phyloP scores from a whole-genome alignment of 2,797 vertebrate genomes.

The Propithecus perrieri region DNA sequence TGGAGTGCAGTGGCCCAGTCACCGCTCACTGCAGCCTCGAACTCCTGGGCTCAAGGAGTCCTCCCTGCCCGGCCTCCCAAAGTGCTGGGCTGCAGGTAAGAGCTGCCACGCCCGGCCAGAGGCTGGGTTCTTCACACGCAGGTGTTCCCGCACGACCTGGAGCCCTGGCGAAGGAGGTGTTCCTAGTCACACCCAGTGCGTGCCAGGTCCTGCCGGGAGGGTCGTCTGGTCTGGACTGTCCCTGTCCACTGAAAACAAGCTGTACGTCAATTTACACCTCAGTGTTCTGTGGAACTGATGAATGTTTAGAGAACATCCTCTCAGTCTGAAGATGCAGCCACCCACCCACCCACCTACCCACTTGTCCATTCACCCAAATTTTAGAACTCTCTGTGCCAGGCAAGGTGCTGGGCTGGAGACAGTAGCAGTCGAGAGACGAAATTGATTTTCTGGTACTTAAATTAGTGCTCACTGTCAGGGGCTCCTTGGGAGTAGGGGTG shows the following conservation, averaged over 20 bases:
- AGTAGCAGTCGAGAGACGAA: fast-evolving
- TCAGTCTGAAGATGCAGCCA: neutral
- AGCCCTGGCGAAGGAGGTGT: fast-evolving
- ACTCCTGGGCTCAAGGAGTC: neutral
- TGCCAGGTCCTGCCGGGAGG: fast-evolving
- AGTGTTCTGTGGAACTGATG: fast-evolving
- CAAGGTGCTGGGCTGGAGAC: neutral
- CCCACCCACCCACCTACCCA: fast-evolving
- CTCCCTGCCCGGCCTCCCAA: neutral
- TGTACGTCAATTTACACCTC: fast-evolving
- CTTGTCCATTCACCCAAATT: fast-evolving
- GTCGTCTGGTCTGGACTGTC: fast-evolving
- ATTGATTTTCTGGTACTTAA: fast-evolving
- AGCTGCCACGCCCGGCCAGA: neutral
- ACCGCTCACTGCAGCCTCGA: neutral
- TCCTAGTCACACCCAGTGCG: fast-evolving
- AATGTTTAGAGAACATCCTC: neutral
- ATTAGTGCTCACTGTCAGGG: fast-evolving
- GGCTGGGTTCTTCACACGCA: neutral
- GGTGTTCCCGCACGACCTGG: fast-evolving
- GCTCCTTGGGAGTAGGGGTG: fast-evolving
- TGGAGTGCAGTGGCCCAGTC: neutral
- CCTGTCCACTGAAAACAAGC: neutral
- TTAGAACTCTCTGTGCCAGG: neutral
- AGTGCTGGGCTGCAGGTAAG: neutral